Conservation (phyloP, 2,113 vertebrate species). For the human (Homo sapiens) region DNA sequence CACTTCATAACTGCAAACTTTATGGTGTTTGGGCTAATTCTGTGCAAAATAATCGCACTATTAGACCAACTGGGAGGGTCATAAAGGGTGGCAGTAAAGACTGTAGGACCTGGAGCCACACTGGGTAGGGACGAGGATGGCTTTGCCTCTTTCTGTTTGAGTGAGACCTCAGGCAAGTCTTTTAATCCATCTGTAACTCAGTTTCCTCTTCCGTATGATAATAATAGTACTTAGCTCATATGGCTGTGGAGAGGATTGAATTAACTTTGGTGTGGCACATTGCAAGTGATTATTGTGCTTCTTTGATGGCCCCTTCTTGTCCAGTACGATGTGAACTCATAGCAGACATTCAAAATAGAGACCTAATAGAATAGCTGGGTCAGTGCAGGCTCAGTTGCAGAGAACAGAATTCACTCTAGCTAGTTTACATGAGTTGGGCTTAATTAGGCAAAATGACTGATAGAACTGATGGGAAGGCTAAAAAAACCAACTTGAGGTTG, state of each 20-base stretch:
- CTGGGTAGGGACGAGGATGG: not conserved
- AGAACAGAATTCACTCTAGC: not conserved
- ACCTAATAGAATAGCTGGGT: not conserved
- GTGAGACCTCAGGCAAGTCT: not conserved
- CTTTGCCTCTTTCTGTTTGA: not conserved
- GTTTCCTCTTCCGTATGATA: not conserved
- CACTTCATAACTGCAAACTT: not conserved
- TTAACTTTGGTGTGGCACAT: not conserved
- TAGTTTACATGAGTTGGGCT: not conserved
- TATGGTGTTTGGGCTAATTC: not conserved
- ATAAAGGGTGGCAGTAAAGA: not conserved
- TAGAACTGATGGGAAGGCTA: not conserved
- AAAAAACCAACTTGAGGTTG: not conserved
- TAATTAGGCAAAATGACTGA: not conserved
- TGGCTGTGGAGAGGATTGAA: not conserved
- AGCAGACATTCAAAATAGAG: not conserved
- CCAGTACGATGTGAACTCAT: no score
- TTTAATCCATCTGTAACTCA: not conserved
- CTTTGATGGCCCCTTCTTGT: not conserved
- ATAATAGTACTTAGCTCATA: not conserved
- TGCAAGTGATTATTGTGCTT: not conserved
- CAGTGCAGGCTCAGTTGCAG: not conserved
- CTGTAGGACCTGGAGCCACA: not conserved
- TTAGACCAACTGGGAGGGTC: not conserved
- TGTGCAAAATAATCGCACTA: not conserved